Evolutionary conservation across 2,113 vertebrate species (phyloP), one percentile per base, ranked within the genome.

Genomic region (Rhadina sibilatrix): DNA sequence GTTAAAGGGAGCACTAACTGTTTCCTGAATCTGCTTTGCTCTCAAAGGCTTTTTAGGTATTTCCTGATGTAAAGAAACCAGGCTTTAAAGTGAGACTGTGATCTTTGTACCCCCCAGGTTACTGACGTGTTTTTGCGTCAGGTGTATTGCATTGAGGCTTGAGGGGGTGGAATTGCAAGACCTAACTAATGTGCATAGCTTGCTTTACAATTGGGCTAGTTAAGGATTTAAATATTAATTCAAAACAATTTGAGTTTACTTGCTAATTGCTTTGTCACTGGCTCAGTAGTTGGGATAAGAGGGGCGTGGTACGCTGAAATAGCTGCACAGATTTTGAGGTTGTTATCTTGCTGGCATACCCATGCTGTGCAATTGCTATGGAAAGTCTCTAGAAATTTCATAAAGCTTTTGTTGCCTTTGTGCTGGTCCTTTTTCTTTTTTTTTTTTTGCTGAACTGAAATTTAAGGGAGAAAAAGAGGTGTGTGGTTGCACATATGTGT

Each of bases 231-330:
- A 81, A 35, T 84, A 59, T 47, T 83, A 92, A 89, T 88, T 86
- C 49, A 3, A 24, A 70, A 54, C 84, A 61, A 63, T 75, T 77
- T 40, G 17, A 64, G 11, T 59, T 83, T 61, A 30, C 65, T 86
- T 76, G 63, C 82, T 93, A 91, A 76, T 74, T 94, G 74, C 90
- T 91, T 85, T 85, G 87, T 96, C 89, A 85, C 75, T 72, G 59
- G 18, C 42, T 52, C 14, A 2, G 7, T 53, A 71, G 52, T 54
- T 92, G 68, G 59, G 65, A 24, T 64, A 20, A 68, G 93, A 94
- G 84, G 93, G 78, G 93, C 46, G 91, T 96, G 93, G 95, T 95
- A 20, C 84, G 3, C 23, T 47, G 79, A 77, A 90, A 75, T 86
- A 92, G 78, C 57, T 64, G 83, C 23, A 53, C 11, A 11, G 87